A percentile compares a stretch with the other conserved stretches of the same genome.
phyloP scores from a whole-genome alignment of 2,113 vertebrate genomes.

The Copsychus sechellarum region DNA sequence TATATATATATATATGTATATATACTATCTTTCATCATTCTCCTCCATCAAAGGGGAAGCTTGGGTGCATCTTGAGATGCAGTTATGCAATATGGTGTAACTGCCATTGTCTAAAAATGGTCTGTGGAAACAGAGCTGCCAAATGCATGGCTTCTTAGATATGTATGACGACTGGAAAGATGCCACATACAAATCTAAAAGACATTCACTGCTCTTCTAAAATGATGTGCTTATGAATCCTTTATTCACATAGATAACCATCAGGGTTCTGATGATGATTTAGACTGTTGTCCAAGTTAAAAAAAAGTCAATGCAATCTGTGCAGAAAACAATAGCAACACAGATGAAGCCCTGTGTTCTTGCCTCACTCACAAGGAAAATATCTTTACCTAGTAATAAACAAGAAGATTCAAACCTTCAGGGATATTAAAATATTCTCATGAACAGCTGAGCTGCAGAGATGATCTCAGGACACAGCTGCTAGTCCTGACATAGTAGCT shows the following conservation, averaged over 20 bases:
- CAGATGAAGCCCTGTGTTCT: not conserved
- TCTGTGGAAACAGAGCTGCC: not conserved
- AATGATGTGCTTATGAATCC: not conserved
- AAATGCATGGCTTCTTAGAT: not conserved
- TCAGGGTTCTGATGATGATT: not conserved
- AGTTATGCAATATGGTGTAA: not conserved
- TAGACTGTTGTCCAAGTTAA: not conserved
- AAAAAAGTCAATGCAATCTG: not conserved
- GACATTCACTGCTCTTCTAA: not conserved
- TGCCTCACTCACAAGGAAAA: not conserved
- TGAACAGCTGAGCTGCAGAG: not conserved
- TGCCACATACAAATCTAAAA: not conserved
- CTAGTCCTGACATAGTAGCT: not conserved
- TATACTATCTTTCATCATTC: not conserved
- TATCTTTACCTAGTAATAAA: not conserved
- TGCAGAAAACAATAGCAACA: not conserved
- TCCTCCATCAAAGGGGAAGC: not conserved
- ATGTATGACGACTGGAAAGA: not conserved
- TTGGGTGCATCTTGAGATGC: not conserved
- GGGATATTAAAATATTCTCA: not conserved
- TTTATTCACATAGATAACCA: not conserved
- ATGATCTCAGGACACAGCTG: constrained; percentile 15
- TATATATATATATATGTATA: not conserved
- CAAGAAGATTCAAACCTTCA: not conserved
- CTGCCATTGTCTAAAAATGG: not conserved